A percentile compares a stretch with the other conserved stretches of the same genome.
Conservation (phyloP, 2,888 invertebrate genomes). For the Imbricaverruca yamaguchii region DNA sequence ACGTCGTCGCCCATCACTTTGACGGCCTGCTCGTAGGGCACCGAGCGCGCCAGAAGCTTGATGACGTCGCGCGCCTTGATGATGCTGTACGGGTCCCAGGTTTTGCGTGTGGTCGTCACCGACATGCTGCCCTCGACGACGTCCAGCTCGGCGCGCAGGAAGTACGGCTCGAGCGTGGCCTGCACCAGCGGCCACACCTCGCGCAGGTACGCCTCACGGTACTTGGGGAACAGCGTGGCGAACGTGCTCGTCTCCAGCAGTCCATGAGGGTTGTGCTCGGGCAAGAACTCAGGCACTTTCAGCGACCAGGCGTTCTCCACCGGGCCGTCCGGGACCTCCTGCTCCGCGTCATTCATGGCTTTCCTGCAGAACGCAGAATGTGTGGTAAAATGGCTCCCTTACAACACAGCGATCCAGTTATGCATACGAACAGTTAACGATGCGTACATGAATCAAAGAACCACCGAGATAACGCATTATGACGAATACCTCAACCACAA, state of each 20-base stretch:
- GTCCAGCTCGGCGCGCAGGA: conserved; percentile 76
- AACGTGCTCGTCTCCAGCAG: conserved; percentile 90
- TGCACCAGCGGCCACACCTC: conserved; percentile 94
- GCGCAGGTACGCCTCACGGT: conserved; percentile 88
- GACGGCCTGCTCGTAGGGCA: conserved; percentile 91
- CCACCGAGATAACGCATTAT: no score
- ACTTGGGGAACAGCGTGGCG: conserved; percentile 93
- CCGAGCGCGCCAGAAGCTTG: conserved; percentile 87
- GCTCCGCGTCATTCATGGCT: conserved; percentile 29
- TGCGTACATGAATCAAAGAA: no score
- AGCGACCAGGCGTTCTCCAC: conserved; percentile 79
- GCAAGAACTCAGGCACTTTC: conserved; percentile 78
- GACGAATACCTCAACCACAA: no score
- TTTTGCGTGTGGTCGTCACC: conserved; percentile 89
- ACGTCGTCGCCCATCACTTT: conserved; percentile 77
- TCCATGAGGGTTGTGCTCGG: conserved; percentile 80
- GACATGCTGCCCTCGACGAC: conserved; percentile 89
- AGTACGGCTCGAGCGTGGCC: conserved; percentile 55
- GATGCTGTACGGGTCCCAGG: conserved; percentile 97
- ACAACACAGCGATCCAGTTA: no score
- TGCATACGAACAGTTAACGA: no score
- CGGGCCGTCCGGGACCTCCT: conserved; percentile 44
- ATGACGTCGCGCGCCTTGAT: conserved; percentile 94
- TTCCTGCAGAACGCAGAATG: no score
- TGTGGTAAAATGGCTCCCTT: no score